Percentiles rank a stretch among this genome's conserved stretches.
Evolutionary conservation across 2,797 vertebrate species (phyloP).

Genomic region (Enteromius argenteus): DNA sequence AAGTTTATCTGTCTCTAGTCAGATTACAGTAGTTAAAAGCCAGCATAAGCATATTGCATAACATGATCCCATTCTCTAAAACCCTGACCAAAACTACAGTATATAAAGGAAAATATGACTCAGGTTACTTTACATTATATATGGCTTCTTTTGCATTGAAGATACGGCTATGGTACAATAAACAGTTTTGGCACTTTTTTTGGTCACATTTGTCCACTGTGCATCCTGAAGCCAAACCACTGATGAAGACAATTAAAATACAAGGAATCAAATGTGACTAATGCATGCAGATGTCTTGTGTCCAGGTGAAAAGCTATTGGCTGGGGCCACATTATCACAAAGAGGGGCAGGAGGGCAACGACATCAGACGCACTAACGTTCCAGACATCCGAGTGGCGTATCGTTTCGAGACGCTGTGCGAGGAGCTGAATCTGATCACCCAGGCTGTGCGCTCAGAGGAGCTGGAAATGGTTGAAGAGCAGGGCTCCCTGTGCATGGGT

Average conservation of each 20-base stretch:
- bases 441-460: conserved; percentile 91
- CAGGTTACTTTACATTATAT: not conserved
- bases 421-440: conserved; percentile 94
- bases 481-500: conserved; percentile 74
- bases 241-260: not conserved
- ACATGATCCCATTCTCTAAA: not conserved
- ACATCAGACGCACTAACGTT: conserved; percentile 95
- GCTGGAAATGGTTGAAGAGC: conserved; percentile 90
- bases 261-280: not conserved
- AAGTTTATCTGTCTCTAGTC: not conserved
- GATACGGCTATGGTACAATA: not conserved
- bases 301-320: conserved; percentile 93
- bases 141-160: not conserved
- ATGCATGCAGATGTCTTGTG: not conserved
- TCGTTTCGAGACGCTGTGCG: conserved; percentile 93
- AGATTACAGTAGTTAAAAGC: not conserved
- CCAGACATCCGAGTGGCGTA: conserved; percentile 95
- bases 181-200: not conserved
- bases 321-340: conserved; percentile 88
- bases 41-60: not conserved
- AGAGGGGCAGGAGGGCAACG: conserved; percentile 92
- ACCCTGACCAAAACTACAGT: not conserved
- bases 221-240: not conserved
- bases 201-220: not conserved
- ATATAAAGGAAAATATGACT: not conserved